Base-by-base conservation (phyloP, 2,888 invertebrate genomes). In the Abscondita cerata region DNA sequence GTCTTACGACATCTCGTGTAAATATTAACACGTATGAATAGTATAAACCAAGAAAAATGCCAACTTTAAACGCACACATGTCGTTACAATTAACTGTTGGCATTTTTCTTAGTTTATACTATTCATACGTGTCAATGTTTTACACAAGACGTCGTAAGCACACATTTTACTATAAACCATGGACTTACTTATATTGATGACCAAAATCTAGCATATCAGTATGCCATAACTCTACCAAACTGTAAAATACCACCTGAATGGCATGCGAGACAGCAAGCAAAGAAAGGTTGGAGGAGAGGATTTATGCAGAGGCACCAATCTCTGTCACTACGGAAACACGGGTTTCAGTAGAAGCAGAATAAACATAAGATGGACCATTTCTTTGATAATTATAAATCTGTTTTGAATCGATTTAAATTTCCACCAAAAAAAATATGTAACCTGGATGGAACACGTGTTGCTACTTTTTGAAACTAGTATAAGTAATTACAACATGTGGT, bases 401-500 rank as follows among this genome's bases (percentile, higher is more conserved):
- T 57, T 4, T 48, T 47, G 16, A 19, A 41, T 4, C 18, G 41
- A 18, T 50, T 48, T 16, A 50, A 48, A 15, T 62, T 62, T 15
- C 47, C 36, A 5, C 20, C 53, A 16, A 11, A 50, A 4, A 11
- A 15, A n/a, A 58, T 58, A 15, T 57, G 8, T 18, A 62, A 62
- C 16, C 11, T 52, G 0, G 58, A 62, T 41, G 58, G 58, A 38
- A 48, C 58, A 3, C 58, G 62, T 6, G 64, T 68, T 46, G 57
- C 62, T 9, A 66, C 66, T 8, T 66, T 68, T 58, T 67, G 50
- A 61, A 58, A 60, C 59, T 67, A 19, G 64, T 67, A 33, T 67
- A 68, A 60, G 52, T 73, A 8, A 62, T 72, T 9, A 66, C 70
- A 16, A 44, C 46, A 19, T 71, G 64, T 63, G 48, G 55, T 4